Percentiles rank a stretch among this genome's conserved stretches.
Conservation (phyloP, 1,140 invertebrate species). For the Berghia stephanieae region DNA sequence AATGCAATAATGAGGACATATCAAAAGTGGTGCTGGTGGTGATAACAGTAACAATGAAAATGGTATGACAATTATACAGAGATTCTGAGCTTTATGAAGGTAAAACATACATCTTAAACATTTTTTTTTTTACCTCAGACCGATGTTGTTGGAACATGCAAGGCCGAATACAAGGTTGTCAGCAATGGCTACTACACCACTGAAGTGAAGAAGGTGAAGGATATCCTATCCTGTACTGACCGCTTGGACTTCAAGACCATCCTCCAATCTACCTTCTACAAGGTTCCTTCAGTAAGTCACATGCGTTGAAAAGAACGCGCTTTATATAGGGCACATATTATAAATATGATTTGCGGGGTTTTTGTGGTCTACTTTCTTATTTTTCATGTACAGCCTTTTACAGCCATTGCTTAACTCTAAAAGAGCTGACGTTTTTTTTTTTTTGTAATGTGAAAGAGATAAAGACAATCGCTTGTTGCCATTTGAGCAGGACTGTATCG, state of each 20-base stretch:
- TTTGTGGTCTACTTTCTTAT: background rate
- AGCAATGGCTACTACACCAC: constrained; percentile 74
- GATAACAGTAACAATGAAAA: too few species aligned
- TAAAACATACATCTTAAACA: background rate
- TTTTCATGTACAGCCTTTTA: background rate
- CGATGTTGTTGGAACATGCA: constrained; percentile 86
- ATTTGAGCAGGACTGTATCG: too few species aligned
- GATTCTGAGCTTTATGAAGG: background rate
- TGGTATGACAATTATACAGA: background rate
- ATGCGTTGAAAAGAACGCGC: background rate
- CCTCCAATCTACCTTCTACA: constrained; percentile 50
- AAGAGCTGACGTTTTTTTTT: background rate
- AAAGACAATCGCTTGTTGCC: background rate
- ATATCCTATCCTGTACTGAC: constrained; percentile 78
- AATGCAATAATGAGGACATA: too few species aligned
- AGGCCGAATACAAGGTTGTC: constrained; percentile 78
- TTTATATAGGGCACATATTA: background rate
- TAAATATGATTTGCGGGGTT: background rate
- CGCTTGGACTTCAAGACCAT: constrained; percentile 74
- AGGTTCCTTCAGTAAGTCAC: constrained; percentile 46
- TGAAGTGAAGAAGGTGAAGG: constrained; percentile 80
- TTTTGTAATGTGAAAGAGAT: background rate
- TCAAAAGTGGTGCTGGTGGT: too few species aligned
- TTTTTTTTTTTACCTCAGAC: constrained; percentile 72
- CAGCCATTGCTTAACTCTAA: too few species aligned